Evolutionary conservation across 2,888 invertebrate genomes (phyloP), one percentile per base, ranked within the genome.

Genomic region (Heliconius hortense): DNA sequence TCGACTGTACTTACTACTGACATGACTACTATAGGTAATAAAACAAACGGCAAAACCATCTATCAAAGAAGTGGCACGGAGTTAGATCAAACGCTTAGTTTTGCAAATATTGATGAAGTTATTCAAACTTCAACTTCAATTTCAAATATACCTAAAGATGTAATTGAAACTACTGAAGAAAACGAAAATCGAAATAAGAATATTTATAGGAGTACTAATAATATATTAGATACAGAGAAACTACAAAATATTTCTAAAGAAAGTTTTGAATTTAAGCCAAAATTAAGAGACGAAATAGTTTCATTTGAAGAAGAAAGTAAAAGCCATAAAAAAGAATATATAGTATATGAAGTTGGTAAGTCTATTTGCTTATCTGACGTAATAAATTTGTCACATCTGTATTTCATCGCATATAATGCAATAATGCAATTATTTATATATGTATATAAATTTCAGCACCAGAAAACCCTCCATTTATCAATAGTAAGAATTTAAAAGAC

Each of bases 341-440:
- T 82, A 18, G 88, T 90, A 11, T 88, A 83, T 81, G 90, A 91
- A 88, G 81, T 89, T 31, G 78, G 91, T 91, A 56, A 56, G 56
- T 56, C n/a, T n/a, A 56, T 21, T 56, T 56, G 56, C 2, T 56
- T 56, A 56, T 56, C n/a, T 56, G 53, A 56, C 3, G n/a, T n/a
- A n/a, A n/a, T n/a, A 56, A 56, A 4, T 56, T 56, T 56, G n/a
- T 21, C n/a, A 56, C n/a, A n/a, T 56, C 2, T 48, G 18, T 48
- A 48, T n/a, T 56, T n/a, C 3, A 21, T 48, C 3, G 11, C 56
- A 48, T 48, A 48, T 48, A 21, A 18, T 18, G 7, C n/a, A 31
- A 28, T 28, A 4, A 28, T 28, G 4, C 28, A 48, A 48, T 43
- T 43, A 48, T 48, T 48, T 48, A 21, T 48, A 48, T 48, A 18